Evolutionary conservation across 2,888 invertebrate genomes (phyloP).

Genomic region (Brachyptera risi): DNA sequence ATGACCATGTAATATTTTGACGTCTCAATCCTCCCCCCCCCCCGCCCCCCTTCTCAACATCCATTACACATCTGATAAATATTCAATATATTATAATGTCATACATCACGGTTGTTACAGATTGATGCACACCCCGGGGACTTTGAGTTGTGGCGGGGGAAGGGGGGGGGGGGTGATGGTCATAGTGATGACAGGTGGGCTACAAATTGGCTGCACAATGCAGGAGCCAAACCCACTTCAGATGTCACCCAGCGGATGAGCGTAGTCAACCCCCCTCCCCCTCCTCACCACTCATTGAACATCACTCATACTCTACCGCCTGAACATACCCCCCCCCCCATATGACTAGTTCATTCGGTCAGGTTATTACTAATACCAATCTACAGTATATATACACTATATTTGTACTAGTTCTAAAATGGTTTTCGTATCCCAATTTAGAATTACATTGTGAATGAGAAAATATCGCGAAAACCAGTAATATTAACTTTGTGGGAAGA

Average conservation of each 20-base stretch:
- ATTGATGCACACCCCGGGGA: background rate
- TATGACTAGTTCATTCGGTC: no score
- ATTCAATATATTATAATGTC: background rate
- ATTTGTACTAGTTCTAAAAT: no score
- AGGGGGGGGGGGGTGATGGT: background rate
- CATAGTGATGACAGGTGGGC: slow-evolving; percentile 6
- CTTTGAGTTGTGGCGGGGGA: background rate
- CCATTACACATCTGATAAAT: background rate
- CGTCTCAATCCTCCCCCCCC: no score
- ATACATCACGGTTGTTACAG: background rate
- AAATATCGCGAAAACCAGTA: no score
- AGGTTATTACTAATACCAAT: no score
- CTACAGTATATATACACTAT: no score
- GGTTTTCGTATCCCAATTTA: no score
- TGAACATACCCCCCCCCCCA: background rate
- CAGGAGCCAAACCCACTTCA: slow-evolving; percentile 8
- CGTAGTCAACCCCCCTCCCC: background rate
- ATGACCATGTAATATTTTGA: no score
- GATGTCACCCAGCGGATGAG: background rate
- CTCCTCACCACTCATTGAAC: background rate
- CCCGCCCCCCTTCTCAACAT: no score
- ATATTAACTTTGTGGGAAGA: no score
- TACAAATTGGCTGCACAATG: slow-evolving; percentile 12
- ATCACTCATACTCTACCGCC: background rate
- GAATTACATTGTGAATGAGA: no score